These are phyloP conservation scores for Ctenopoma multispine DNA, from an alignment of 2,797 vertebrate genomes.

Conservation along the genomic window DNA sequence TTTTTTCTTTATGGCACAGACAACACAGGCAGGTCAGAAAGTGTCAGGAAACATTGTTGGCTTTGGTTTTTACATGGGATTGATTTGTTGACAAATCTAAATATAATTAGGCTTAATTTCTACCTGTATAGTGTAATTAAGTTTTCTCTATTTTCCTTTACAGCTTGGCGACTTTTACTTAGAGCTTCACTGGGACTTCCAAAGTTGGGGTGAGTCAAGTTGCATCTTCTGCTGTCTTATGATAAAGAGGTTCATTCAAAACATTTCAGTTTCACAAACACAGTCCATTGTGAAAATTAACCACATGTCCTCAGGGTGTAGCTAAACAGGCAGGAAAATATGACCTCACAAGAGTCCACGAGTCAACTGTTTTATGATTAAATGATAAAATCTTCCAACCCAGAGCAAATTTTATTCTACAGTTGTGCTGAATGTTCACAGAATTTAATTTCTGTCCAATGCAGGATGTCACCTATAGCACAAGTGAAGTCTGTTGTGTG, in stretches of 20 bases:
- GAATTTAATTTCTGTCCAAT: background rate
- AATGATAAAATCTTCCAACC: no score
- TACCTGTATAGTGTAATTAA: background rate
- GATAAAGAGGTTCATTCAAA: background rate
- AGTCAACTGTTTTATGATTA: no score
- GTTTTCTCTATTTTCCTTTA: conserved; percentile 58
- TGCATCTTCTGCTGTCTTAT: background rate
- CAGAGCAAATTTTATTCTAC: background rate
- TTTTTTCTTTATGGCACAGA: no score
- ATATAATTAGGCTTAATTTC: background rate
- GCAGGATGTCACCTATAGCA: background rate
- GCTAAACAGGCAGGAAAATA: conserved; percentile 3
- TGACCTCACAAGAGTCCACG: background rate
- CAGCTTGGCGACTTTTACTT: conserved; percentile 99
- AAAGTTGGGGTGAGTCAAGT: conserved; percentile 97
- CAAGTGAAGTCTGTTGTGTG: background rate
- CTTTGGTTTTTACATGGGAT: no score
- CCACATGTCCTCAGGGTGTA: background rate
- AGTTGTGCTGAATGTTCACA: background rate
- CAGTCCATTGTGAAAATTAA: no score
- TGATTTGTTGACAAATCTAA: background rate
- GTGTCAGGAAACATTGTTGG: no score
- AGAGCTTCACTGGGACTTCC: conserved; percentile 99
- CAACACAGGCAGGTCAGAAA: no score
- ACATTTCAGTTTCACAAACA: background rate